A percentile compares a stretch with the other conserved stretches of the same genome.
These are phyloP conservation scores for Oophaga pumilio DNA, from an alignment of 2,113 vertebrate species.

Conservation along the genomic window DNA sequence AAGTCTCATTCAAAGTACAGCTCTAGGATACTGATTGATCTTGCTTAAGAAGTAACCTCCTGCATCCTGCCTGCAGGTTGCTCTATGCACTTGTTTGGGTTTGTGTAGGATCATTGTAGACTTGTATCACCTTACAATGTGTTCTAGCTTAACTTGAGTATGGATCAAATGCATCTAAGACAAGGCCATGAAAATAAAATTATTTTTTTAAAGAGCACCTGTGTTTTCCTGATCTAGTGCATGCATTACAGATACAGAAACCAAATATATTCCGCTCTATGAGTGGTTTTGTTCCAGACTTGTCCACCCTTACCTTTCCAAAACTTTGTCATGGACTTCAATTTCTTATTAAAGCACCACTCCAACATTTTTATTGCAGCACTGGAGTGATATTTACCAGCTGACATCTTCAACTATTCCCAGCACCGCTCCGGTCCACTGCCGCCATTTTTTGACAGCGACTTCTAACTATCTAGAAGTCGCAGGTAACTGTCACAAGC, in stretches of 20 bases:
- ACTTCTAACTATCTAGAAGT: too few relatives aligned
- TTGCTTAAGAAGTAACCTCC: neutral
- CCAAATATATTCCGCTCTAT: neutral
- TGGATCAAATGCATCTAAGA: neutral
- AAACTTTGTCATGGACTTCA: too few relatives aligned
- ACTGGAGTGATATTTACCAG: too few relatives aligned
- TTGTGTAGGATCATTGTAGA: neutral
- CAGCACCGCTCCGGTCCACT: too few relatives aligned
- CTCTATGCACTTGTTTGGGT: slow-evolving; percentile 2
- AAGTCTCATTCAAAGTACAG: neutral
- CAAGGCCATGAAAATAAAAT: neutral
- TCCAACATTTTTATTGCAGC: too few relatives aligned
- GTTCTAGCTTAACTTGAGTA: neutral
- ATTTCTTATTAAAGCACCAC: too few relatives aligned
- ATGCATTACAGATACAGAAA: neutral
- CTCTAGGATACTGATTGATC: slow-evolving; percentile 16
- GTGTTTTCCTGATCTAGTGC: neutral
- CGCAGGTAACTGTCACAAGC: too few relatives aligned
- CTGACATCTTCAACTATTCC: too few relatives aligned
- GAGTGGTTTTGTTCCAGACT: neutral
- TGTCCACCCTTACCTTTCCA: too few relatives aligned
- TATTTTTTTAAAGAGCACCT: neutral
- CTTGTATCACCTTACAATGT: neutral
- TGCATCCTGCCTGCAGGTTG: neutral
- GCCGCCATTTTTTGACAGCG: too few relatives aligned